Percentiles rank a stretch among this genome's conserved stretches.
Evolutionary conservation across 2,888 invertebrate genomes (phyloP).

Genomic region (Lottia gigantea): DNA sequence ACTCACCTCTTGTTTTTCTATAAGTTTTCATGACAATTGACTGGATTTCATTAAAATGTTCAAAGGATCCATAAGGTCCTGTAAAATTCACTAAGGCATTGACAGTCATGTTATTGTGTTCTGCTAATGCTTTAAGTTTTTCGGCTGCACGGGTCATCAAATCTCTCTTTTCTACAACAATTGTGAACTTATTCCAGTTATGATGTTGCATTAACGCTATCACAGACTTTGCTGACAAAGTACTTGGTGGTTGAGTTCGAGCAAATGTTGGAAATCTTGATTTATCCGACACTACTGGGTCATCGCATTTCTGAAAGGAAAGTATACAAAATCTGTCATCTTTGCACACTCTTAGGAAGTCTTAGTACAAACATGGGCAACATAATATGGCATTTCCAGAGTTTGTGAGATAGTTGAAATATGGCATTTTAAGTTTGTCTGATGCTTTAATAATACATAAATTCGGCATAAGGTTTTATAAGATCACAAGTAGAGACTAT

Average conservation of each 20-base stretch:
- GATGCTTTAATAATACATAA: too few relatives aligned
- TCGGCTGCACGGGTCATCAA: constrained; percentile 74
- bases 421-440: too few relatives aligned
- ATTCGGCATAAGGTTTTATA: too few relatives aligned
- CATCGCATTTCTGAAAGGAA: constrained; percentile 84
- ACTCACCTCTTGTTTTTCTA: constrained; percentile 81
- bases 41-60: constrained; percentile 33
- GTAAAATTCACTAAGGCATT: constrained; percentile 74
- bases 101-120: constrained; percentile 79
- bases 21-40: constrained; percentile 82
- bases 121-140: constrained; percentile 81
- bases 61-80: constrained; percentile 45
- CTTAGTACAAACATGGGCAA: too few relatives aligned
- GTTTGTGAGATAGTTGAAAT: too few relatives aligned
- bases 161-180: constrained; percentile 70
- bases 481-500: too few relatives aligned
- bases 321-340: not conserved
- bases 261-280: constrained; percentile 88
- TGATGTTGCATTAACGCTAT: constrained; percentile 89
- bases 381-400: too few relatives aligned
- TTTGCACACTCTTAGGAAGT: too few relatives aligned
- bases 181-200: constrained; percentile 83
- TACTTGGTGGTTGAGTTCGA: constrained; percentile 89
- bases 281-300: constrained; percentile 89
- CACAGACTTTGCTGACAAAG: constrained; percentile 91